These are phyloP conservation scores for Oreohelix idahoensis DNA, from an alignment of 1,140 invertebrate genomes.

Conservation along the genomic window DNA sequence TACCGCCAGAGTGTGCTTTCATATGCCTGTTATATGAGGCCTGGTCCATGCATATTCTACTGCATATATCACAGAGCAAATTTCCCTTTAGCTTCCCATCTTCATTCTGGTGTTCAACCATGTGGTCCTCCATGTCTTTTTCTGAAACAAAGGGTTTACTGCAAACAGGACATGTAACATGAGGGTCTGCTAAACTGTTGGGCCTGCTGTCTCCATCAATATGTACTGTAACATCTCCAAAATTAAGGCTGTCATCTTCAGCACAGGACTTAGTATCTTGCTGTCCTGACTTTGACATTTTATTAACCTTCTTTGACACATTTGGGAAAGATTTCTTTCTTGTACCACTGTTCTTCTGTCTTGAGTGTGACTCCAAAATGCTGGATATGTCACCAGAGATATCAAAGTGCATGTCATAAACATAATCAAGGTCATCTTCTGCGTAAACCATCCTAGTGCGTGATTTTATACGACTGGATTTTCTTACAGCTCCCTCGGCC, in stretches of 20 bases:
- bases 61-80: conserved; percentile 38
- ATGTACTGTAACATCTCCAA: neutral
- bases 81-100: too few species aligned
- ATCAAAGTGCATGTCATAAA: neutral
- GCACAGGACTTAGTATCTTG: neutral
- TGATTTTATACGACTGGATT: conserved; percentile 22
- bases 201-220: neutral
- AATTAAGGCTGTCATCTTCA: neutral
- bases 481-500: conserved; percentile 2
- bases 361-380: neutral
- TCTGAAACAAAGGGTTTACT: neutral
- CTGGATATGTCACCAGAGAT: neutral
- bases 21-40: conserved; percentile 40
- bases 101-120: neutral
- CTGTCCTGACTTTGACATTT: neutral
- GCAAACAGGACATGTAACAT: neutral
- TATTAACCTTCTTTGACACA: neutral
- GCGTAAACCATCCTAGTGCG: conserved; percentile 1
- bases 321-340: neutral
- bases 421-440: conserved; percentile 20
- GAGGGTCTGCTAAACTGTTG: neutral
- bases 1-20: conserved; percentile 32
- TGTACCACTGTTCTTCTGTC: neutral
- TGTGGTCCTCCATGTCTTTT: neutral
- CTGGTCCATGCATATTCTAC: conserved; percentile 30